Evolutionary conservation across 2,113 vertebrate species (phyloP), one percentile per base, ranked within the genome.

Genomic region (Quiscalus mexicanus): DNA sequence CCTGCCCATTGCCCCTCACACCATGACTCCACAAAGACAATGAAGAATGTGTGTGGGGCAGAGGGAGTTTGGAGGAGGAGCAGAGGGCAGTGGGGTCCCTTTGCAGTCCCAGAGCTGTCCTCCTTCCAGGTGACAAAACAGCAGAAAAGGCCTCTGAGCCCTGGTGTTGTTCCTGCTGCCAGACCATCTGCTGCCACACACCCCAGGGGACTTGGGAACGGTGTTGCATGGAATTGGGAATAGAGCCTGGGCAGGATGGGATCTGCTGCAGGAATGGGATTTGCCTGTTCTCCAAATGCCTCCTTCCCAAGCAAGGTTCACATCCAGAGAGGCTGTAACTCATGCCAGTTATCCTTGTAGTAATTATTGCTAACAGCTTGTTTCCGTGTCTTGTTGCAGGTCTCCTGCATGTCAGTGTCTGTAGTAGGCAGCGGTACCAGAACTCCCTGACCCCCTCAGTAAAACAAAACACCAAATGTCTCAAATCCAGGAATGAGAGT

Each of bases 351-450:
- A 23, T 63, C 84, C 91, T 52, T 93, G 94, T 97, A 91, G 79
- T 64, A 95, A 94, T 95, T 94, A 87, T 12, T 55, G 90, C 88
- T 71, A 94, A 95, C 95, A 96, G 96, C 96, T 96, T 93, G 95
- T 87, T 95, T 84, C 82, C 35, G 3, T 82, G 86, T 86, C 96
- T 44, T n/a, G 27, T 44, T 58, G 49, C 79, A 70, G 82, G 30
- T 65, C 91, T 83, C 87, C 81, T 39, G 75, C 50, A 25, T 4
- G 42, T 23, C 8, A n/a, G 50, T 31, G 42, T 75, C 60, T 71
- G 78, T 39, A 27, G 27, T 1, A 19, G 49, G 55, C 10, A 2
- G 84, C 1, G 0, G 70, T 33, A 37, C 42, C 30, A 4, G 63
- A 42, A 23, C 44, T 58, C n/a, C 86, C 86, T 42, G 55, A 42